Conservation (phyloP, 2,113 vertebrate genomes). For the Brachirus orientalis region DNA sequence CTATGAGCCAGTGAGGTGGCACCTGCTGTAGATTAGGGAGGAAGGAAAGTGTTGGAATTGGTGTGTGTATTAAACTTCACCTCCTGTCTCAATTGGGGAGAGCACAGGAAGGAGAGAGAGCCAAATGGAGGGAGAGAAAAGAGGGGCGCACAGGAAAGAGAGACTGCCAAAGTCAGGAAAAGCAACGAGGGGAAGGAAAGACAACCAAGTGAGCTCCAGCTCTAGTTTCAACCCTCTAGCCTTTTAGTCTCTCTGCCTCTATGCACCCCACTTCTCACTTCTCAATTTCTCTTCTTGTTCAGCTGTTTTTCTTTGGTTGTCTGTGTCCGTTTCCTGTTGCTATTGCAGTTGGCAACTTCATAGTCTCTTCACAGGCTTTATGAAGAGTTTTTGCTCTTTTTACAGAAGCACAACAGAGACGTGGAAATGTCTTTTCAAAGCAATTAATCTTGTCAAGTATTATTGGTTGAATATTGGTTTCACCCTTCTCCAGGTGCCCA, state of each 20-base stretch:
- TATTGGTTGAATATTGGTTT: background rate
- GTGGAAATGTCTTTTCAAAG: background rate
- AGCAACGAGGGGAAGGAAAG: constrained; percentile 71
- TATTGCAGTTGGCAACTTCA: constrained; percentile 39
- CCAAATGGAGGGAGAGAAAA: constrained; percentile 70
- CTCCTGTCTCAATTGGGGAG: constrained; percentile 79
- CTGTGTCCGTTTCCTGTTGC: constrained; percentile 56
- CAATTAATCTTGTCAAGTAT: background rate
- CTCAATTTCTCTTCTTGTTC: constrained; percentile 44
- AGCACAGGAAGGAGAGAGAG: constrained; percentile 86
- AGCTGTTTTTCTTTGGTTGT: constrained; percentile 60
- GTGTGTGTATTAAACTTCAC: constrained; percentile 75
- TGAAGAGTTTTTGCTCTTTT: background rate
- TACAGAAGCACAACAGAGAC: background rate
- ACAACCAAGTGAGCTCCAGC: constrained; percentile 70
- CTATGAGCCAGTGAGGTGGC: constrained; percentile 48
- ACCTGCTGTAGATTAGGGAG: constrained; percentile 79
- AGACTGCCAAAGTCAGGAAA: constrained; percentile 69
- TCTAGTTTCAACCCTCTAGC: constrained; percentile 73
- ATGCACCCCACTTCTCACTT: constrained; percentile 40
- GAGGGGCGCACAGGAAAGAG: constrained; percentile 72
- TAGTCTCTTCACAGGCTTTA: background rate
- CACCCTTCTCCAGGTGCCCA: constrained; percentile 87
- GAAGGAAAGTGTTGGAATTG: constrained; percentile 62
- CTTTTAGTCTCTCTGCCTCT: constrained; percentile 39